Evolutionary conservation across 2,113 vertebrate species (phyloP), one percentile per base, ranked within the genome.

Genomic region (Calyptomena viridis): DNA sequence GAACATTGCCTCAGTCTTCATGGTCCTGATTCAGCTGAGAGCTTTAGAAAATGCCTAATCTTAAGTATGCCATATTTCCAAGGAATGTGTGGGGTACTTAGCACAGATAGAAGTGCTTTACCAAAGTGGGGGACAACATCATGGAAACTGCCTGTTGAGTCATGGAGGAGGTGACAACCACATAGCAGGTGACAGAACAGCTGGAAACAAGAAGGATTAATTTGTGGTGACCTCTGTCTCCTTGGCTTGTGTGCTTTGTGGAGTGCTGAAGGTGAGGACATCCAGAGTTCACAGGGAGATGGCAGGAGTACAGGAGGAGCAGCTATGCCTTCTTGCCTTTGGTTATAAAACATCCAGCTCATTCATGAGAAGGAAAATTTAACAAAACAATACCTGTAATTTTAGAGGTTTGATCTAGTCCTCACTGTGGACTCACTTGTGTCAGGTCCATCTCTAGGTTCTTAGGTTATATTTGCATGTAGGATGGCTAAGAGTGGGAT

Each of bases 211-310:
- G 64, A 21, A 47, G 11, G 22, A 14, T 62, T 8, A 23, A 4
- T 20, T 3, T 20, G 12, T 13, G 64, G 23, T 4, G 23, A 33
- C 21, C 17, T 77, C 12, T 17, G 4, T 62, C 1, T 66, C 46
- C 6, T 15, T 58, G 62, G 31, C 14, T 4, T 2, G 0, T 1
- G 1, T 35, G 40, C 19, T 44, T 28, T 1, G 3, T 20, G 49
- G 31, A 53, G 5, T 77, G 59, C 81, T 77, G 53, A 1, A 22
- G 31, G 33, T 1, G 5, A 50, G n/a, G 6, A 39, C 2, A 6
- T 27, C 8, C 9, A 5, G 31, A 24, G 27, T 24, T 33, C 31
- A 27, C 28, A 78, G 24, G 55, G 4, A 0, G 1, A 1, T 35
- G 31, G 30, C 35, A 31, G 35, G 23, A 50, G 14, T 67, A 7